A percentile compares a stretch with the other conserved stretches of the same genome.
Conservation (phyloP, 2,113 vertebrate genomes). For the Elaphurus davidianus region DNA sequence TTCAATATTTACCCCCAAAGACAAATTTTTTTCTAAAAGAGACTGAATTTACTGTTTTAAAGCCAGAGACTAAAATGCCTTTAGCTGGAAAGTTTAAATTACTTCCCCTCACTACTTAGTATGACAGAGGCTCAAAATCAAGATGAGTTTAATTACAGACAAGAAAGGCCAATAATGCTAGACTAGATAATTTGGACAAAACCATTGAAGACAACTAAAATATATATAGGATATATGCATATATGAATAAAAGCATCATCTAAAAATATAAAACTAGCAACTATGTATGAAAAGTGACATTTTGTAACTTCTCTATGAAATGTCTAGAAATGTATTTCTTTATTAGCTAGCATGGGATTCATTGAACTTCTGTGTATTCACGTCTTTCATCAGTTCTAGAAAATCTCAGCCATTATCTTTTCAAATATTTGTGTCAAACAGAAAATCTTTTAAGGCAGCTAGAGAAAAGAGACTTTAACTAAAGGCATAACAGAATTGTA, state of each 20-base stretch:
- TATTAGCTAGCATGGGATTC: neutral
- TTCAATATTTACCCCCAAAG: neutral
- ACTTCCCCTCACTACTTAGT: neutral
- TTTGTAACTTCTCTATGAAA: neutral
- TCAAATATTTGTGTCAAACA: neutral
- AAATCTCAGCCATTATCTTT: neutral
- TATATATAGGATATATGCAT: neutral
- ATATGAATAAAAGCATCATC: neutral
- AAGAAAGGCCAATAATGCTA: neutral
- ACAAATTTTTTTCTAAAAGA: neutral
- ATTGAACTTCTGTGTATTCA: neutral
- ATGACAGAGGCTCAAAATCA: neutral
- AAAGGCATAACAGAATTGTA: neutral
- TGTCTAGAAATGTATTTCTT: neutral
- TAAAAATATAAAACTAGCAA: neutral
- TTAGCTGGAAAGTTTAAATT: neutral
- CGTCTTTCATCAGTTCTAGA: neutral
- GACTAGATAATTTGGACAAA: neutral
- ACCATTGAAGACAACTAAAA: neutral
- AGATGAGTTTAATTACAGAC: neutral
- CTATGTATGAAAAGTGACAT: neutral
- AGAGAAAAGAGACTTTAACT: neutral
- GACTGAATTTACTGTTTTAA: constrained; percentile 8
- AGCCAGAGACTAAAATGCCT: neutral
- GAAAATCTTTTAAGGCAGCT: neutral